phyloP scores from a whole-genome alignment of 2,888 invertebrate genomes.

The Drosophila neotestacea region DNA sequence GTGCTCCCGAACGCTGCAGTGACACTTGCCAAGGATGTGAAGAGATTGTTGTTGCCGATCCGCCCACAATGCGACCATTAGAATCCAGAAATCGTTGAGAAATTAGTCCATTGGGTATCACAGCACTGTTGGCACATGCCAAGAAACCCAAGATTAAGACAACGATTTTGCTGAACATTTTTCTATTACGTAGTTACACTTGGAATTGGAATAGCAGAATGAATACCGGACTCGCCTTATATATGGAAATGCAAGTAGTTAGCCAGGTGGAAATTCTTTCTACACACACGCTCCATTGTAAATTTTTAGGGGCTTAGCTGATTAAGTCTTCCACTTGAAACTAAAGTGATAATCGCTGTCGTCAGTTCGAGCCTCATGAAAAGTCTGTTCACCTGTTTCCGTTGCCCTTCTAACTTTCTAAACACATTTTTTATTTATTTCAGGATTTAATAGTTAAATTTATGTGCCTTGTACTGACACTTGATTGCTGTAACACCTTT shows the following conservation, averaged over 20 bases:
- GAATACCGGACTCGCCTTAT: slow-evolving; percentile 9
- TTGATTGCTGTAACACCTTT: neutral
- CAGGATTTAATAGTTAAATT: slow-evolving; percentile 6
- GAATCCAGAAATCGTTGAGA: slow-evolving; percentile 3
- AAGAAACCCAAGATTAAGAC: slow-evolving; percentile 18
- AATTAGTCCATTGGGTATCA: slow-evolving; percentile 24
- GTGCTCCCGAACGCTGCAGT: slow-evolving; percentile 83
- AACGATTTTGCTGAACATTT: slow-evolving; percentile 21
- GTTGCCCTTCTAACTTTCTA: neutral
- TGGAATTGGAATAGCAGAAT: slow-evolving; percentile 4
- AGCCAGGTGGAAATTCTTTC: slow-evolving; percentile 14
- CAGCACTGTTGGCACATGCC: slow-evolving; percentile 21
- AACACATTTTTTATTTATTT: slow-evolving; percentile 12
- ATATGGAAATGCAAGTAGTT: slow-evolving; percentile 16
- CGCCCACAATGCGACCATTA: slow-evolving; percentile 60
- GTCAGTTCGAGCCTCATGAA: neutral
- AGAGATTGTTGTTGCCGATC: slow-evolving; percentile 58
- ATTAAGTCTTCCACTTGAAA: slow-evolving; percentile 32
- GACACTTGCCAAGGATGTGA: slow-evolving; percentile 80
- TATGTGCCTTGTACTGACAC: neutral
- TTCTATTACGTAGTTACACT: neutral
- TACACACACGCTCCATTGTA: slow-evolving; percentile 18
- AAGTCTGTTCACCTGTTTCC: neutral
- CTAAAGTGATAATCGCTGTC: slow-evolving; percentile 23
- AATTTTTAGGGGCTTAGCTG: slow-evolving; percentile 15